Conservation (phyloP, 2,113 vertebrate genomes). For the Neomonachus schauinslandi region DNA sequence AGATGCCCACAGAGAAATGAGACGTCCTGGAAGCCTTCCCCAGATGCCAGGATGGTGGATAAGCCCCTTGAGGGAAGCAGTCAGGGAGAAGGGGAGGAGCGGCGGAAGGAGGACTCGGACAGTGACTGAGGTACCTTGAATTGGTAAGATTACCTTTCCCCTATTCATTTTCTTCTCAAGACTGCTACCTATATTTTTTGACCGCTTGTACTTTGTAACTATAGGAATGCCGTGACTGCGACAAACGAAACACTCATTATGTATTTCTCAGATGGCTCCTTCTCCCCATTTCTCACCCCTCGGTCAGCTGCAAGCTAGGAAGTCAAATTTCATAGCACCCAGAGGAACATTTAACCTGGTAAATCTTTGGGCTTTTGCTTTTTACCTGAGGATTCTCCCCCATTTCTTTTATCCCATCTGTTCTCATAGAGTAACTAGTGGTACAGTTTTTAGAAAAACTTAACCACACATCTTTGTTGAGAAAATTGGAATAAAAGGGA, state of each 20-base stretch:
- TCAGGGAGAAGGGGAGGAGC: not conserved
- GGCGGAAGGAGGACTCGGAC: not conserved
- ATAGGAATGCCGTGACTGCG: not conserved
- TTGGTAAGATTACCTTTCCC: not conserved
- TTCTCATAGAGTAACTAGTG: not conserved
- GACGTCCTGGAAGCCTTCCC: not conserved
- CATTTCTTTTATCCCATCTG: not conserved
- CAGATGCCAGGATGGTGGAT: not conserved
- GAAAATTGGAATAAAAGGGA: not conserved
- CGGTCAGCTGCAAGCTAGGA: not conserved
- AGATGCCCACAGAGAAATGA: not conserved
- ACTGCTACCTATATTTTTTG: not conserved
- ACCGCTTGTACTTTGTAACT: not conserved
- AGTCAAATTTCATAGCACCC: not conserved
- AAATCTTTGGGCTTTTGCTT: slow-evolving; percentile 21
- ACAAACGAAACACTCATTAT: not conserved
- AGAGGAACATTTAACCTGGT: not conserved
- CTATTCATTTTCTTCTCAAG: not conserved
- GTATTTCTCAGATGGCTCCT: not conserved
- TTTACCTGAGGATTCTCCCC: not conserved
- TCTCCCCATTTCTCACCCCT: not conserved
- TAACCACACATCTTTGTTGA: not conserved
- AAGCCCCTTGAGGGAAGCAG: not conserved
- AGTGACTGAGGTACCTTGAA: not conserved
- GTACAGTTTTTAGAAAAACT: not conserved